These are phyloP conservation scores for Campoletis sonorensis DNA, from an alignment of 1,140 invertebrate genomes.

Conservation along the genomic window DNA sequence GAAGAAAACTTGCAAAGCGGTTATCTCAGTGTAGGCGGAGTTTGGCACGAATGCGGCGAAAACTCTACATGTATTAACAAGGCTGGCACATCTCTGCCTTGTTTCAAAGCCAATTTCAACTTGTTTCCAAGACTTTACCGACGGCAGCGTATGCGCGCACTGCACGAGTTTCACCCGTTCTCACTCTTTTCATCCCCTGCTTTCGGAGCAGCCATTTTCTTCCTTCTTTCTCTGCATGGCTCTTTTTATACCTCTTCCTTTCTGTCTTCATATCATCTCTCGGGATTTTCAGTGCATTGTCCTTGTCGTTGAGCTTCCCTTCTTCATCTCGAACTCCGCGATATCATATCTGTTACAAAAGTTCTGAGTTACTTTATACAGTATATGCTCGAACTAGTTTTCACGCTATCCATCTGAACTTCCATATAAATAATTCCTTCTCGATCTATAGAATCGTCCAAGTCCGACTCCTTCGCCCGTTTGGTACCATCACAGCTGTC, in stretches of 20 bases:
- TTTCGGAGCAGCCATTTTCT: neutral
- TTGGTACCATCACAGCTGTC: too few relatives aligned
- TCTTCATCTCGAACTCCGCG: constrained; percentile 14
- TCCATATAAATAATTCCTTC: constrained; percentile 69
- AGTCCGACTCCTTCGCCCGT: too few relatives aligned
- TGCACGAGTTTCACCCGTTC: constrained; percentile 24
- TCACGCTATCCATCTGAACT: constrained; percentile 47
- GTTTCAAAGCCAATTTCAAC: constrained; percentile 45
- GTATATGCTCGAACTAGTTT: neutral
- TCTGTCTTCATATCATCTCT: constrained; percentile 33
- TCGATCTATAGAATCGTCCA: constrained; percentile 62
- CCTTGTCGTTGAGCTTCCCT: neutral
- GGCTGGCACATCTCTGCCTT: constrained; percentile 16
- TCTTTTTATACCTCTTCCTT: neutral
- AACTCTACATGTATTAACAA: constrained; percentile 39
- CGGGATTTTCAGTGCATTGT: neutral
- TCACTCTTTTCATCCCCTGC: neutral
- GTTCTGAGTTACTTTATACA: constrained; percentile 19
- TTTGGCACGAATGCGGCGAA: constrained; percentile 13
- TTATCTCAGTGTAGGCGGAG: constrained; percentile 26
- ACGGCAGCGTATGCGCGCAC: constrained; percentile 28
- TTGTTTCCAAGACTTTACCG: constrained; percentile 34
- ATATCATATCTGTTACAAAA: constrained; percentile 30
- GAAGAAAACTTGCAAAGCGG: constrained; percentile 40
- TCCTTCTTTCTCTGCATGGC: neutral